These are phyloP conservation scores for Auanema freiburgensis DNA, from an alignment of 2,888 invertebrate species.

Conservation along the genomic window DNA sequence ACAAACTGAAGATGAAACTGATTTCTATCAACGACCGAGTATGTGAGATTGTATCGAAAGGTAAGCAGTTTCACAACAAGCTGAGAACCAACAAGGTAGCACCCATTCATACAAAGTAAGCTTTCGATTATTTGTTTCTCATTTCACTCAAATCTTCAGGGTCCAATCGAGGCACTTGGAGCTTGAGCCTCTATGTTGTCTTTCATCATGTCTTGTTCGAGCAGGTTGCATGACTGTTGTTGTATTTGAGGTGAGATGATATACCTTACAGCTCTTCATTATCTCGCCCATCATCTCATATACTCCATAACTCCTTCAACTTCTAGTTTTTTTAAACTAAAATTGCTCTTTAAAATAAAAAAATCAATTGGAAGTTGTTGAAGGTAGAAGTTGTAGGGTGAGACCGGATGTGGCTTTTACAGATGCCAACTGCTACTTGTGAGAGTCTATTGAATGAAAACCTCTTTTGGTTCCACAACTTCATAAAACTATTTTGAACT, in stretches of 20 bases:
- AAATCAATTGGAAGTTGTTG: no score
- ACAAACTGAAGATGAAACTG: conserved; percentile 10
- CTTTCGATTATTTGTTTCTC: background rate
- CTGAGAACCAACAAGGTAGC: conserved; percentile 39
- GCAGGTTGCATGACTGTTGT: conserved; percentile 59
- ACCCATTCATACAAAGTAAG: conserved; percentile 43
- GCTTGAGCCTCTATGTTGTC: conserved; percentile 60
- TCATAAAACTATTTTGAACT: background rate
- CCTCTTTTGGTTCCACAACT: no score
- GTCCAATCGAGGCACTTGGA: conserved; percentile 58
- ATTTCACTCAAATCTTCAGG: conserved; percentile 31
- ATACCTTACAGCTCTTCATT: no score
- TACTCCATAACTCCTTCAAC: no score
- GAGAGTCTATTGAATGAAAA: no score
- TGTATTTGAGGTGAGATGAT: conserved; percentile 50
- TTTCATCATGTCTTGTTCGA: conserved; percentile 60
- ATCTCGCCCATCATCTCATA: background rate
- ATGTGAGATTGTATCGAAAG: conserved; percentile 27
- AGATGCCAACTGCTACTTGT: no score
- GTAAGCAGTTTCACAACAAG: conserved; percentile 23
- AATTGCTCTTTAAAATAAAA: background rate
- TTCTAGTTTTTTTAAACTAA: background rate
- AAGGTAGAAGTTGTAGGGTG: no score
- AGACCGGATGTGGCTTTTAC: no score
- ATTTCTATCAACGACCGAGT: conserved; percentile 17